Percentiles rank a stretch among this genome's conserved stretches.
These are phyloP conservation scores for Sanderia malayensis DNA, from an alignment of 30 jellyfish, hydroid and myxozoan genomes.

Conservation along the genomic window DNA sequence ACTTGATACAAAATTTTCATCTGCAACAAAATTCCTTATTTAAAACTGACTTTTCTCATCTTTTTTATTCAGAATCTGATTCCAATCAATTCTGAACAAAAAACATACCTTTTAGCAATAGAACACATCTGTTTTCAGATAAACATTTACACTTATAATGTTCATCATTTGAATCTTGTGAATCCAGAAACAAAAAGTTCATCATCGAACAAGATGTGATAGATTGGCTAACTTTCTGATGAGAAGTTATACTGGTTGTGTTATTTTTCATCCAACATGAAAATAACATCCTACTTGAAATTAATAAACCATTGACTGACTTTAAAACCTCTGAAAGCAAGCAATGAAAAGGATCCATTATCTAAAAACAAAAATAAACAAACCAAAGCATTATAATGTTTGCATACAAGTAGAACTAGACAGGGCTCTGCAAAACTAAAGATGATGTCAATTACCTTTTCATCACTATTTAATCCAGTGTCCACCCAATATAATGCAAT, in stretches of 20 bases:
- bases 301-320: conserved; percentile 24
- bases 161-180: not conserved
- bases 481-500: conserved; percentile 55
- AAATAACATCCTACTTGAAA: conserved; percentile 10
- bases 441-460: not conserved
- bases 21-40: too few species aligned
- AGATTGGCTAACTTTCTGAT: not conserved
- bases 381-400: not conserved
- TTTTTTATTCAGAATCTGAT: too few species aligned
- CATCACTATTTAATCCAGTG: conserved; percentile 3
- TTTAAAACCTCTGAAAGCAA: conserved; percentile 26
- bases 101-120: too few species aligned
- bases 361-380: not conserved
- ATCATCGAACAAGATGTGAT: not conserved
- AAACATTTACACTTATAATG: too few species aligned
- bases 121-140: too few species aligned
- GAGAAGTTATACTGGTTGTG: not conserved
- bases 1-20: too few species aligned
- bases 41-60: too few species aligned
- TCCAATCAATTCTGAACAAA: too few species aligned
- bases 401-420: not conserved
- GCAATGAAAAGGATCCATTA: conserved; percentile 8
- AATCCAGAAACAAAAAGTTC: not conserved
- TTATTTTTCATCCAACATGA: conserved; percentile 40
- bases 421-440: not conserved